Base-by-base conservation (phyloP, 2,888 invertebrate genomes). In the Stenolophus ochropezus region DNA sequence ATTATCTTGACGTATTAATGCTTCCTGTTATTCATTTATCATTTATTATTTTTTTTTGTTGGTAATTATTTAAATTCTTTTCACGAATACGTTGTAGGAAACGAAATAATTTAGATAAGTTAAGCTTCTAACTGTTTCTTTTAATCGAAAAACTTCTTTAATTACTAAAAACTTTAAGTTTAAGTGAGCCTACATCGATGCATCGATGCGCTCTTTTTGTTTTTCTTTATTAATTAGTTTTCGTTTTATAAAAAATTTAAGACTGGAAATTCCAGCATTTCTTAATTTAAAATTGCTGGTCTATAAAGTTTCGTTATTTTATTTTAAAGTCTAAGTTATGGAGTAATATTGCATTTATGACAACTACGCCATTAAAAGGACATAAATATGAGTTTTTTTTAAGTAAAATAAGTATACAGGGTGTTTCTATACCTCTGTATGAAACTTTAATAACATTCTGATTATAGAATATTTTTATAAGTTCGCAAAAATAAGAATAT, bases 81-180 rank as follows among this genome's bases (percentile, higher is more conserved):
- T 21, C 3, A 51, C 33, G 51, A 14, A 51, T 18, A 51, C 51
- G n/a, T 49, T 49, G 16, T 49, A n/a, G 6, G n/a, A 49, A 14
- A 14, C 2, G 16, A 49, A 49, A 53, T 53, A 58, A 25, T 58
- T 58, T 8, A 25, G 21, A 58, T 14, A 69, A 69, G 27, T 69
- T 33, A 1, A 69, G 0, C n/a, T 8, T 27, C 6, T 56, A 56
- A 33, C 11, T 69, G 33, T 69, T 69, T 69, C 18, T 69, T 18
- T 69, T 69, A 69, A 69, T 69, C 33, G 65, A 69, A 69, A 69
- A 69, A 69, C 27, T 69, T 69, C 65, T 69, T 69, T 69, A 69
- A 69, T 69, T 69, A 69, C 27, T 5, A 6, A 33, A 69, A 69
- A 69, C 65, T 69, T 69, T 69, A 69, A 69, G 16, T 69, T 69